Base-by-base conservation (phyloP, 1,140 invertebrate genomes). In the Cotesia typhae region DNA sequence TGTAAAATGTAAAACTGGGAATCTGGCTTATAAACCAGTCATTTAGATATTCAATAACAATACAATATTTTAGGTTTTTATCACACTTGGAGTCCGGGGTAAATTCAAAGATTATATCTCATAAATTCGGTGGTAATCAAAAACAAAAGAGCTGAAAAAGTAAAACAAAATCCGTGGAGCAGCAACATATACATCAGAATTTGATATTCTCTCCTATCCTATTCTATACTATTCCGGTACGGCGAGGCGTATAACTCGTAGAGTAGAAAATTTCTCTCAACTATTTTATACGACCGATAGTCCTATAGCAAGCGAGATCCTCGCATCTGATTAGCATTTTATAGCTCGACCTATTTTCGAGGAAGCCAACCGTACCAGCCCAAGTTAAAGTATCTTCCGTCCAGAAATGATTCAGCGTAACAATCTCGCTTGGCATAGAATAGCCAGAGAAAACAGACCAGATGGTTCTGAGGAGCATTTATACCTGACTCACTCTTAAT, bases 321-420 rank as follows among this genome's bases (percentile, higher is more conserved):
- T 70, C 60, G 63, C 55, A 66, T 74, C 72, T 35, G 63, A 70
- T 74, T 74, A 64, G 47, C 66, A 74, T 71, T 71, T 74, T 74
- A 74, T 74, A 70, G 53, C 72, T 74, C 72, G 72, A 74, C 72
- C 72, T 70, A 74, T 74, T 74, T 74, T 74, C 61, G 52, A 70
- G 55, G 52, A 38, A 70, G 52, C 52, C 72, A 70, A 28, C 67
- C 38, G 61, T 70, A 51, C 53, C 63, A 65, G 41, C 41, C 35
- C 10, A 5, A 28, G 28, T 28, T 28, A 28, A 47, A 37, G 41
- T 67, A 60, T 53, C 66, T 67, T 52, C 64, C 61, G 36, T 36
- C 14, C 12, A 52, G 35, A 61, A 65, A 14, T 10, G 37, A n/a
- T 65, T 38, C 35, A 59, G 51, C 47, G 41, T 20, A 20, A 28